Percentiles rank a stretch among this genome's conserved stretches.
Evolutionary conservation across 2,888 invertebrate genomes (phyloP).

Genomic region (Pseudoips prasinana): DNA sequence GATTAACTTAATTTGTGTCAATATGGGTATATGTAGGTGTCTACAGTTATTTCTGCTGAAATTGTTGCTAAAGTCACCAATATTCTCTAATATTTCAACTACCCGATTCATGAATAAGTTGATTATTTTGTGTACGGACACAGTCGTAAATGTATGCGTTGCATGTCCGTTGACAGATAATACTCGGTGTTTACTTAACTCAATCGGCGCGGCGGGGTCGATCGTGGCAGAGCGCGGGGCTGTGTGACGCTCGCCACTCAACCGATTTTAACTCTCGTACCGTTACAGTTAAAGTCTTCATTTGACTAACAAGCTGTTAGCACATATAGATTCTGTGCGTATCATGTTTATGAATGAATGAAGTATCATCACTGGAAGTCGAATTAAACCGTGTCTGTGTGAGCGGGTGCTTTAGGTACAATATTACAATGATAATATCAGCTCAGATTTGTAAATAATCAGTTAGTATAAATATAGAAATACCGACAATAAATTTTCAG

Average conservation of each 20-base stretch:
- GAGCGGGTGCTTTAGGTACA: conserved; percentile 45
- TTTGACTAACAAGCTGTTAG: conserved; percentile 46
- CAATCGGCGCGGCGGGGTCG: conserved; percentile 75
- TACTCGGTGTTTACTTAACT: conserved; percentile 80
- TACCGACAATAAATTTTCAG: conserved; percentile 9
- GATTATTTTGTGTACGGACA: conserved; percentile 61
- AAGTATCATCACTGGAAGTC: conserved; percentile 74
- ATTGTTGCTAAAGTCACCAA: too few relatives aligned
- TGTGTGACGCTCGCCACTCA: conserved; percentile 35
- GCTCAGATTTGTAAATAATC: conserved; percentile 18
- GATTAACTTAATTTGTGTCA: too few relatives aligned
- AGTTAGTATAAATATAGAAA: conserved; percentile 20
- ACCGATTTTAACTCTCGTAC: conserved; percentile 46
- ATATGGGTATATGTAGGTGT: too few relatives aligned
- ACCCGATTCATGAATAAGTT: conserved; percentile 68
- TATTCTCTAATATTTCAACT: too few relatives aligned
- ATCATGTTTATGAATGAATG: conserved; percentile 75
- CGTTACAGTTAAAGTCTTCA: conserved; percentile 56
- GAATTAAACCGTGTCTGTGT: conserved; percentile 52
- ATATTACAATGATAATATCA: conserved; percentile 46
- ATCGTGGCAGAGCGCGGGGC: conserved; percentile 49
- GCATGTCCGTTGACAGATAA: conserved; percentile 80
- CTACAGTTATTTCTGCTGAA: too few relatives aligned
- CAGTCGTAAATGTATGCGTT: conserved; percentile 53
- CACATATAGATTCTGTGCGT: conserved; percentile 52